Evolutionary conservation across 2,888 invertebrate species (phyloP), one percentile per base, ranked within the genome.

Genomic region (Blastobasis lacticolella): DNA sequence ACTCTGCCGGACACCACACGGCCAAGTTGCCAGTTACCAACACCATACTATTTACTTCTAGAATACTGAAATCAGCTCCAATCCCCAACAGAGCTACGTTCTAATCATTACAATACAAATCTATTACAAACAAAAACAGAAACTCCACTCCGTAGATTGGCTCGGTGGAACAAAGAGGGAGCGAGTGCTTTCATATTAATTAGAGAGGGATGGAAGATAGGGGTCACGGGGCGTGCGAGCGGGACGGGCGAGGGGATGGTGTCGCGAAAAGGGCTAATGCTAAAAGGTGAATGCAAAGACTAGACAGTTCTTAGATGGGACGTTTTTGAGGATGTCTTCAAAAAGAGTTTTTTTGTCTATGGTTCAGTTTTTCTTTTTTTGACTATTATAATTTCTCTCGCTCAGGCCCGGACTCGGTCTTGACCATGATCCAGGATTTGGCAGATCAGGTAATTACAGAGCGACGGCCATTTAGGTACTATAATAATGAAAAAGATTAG

Each of bases 211-310:
- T 45, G 49, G 53, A 49, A 36, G 51, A 54, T 43, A 67, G 60
- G 71, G 74, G 73, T 74, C 73, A 72, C 68, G 67, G 68, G 67
- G 67, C 52, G 57, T 54, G 57, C 52, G 68, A 57, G 61, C 62
- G 51, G 41, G 62, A 65, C 23, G 57, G 50, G 67, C 60, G 70
- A 69, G 54, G 55, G 50, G 56, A 52, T 54, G 53, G 56, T 46
- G 53, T 63, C 59, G 70, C 71, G 62, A 76, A 75, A 73, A 70
- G 60, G 67, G 66, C 64, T 64, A 62, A 70, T 70, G 65, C 62
- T 65, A 62, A 62, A 63, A 68, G 69, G 63, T 66, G 70, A 71
- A 66, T 63, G 54, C 69, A 78, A 59, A 76, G 79, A 78, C 36
- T 71, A 69, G 45, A 51, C 38, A 52, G 37, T 38, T 38, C 10